Base-by-base conservation (phyloP, 2,888 invertebrate species). In the Entomobrya multifasciata region DNA sequence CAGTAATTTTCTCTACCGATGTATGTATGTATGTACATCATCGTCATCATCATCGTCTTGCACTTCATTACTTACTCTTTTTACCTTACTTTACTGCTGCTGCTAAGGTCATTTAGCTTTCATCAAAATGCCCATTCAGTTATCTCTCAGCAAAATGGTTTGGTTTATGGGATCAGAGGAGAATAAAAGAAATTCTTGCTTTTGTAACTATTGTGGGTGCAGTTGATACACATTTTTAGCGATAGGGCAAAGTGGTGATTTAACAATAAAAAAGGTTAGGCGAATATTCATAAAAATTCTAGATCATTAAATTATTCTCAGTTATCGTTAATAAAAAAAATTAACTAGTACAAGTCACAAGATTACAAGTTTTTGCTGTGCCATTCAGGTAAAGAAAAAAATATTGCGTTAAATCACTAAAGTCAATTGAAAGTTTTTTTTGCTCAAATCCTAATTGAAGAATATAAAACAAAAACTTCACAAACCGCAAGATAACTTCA, bases 71-170 rank as follows among this genome's bases (percentile, higher is more conserved):
- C 67, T 70, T 70, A 36, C 36, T 62, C 8, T 62, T 5, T 70
- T 70, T 36, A 30, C 41, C 49, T 79, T 49, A 49, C 67, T 67
- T 52, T 67, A 67, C 44, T 5, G 44, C 25, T 47, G 11, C 44
- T 57, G 25, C 25, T 57, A 15, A n/a, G 57, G 27, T 72, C 57
- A 81, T 72, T 81, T 81, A 81, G 70, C 44, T 27, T 47, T 81
- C 72, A 27, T 72, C 72, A 25, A 70, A 72, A 60, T 72, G 20
- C 72, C 30, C 60, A 80, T 80, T 77, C n/a, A 77, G 30, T 72
- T 60, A 15, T 41, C 80, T 65, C 44, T 67, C 20, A 13, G n/a
- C 52, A 52, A 74, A 62, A 74, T 20, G 11, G 17, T 67, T 67
- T 67, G 41, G 41, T 49, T 49, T 60, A 17, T 65, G 30, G 36